Conservation (phyloP, 2,113 vertebrate genomes). For the Nannobrachium achirus region DNA sequence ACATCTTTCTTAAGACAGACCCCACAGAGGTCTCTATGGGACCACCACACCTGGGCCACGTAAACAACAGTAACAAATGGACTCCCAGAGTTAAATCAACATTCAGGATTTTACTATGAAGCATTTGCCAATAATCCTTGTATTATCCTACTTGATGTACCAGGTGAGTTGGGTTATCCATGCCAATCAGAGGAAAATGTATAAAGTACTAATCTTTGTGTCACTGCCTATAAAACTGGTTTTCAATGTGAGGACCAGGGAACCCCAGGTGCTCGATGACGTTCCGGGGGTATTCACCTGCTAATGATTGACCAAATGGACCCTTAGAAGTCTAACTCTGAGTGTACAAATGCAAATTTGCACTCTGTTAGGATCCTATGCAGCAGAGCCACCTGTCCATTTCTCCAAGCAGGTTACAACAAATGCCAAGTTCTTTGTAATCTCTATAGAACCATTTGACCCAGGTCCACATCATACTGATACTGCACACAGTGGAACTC, state of each 20-base stretch:
- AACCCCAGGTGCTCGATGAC: no score
- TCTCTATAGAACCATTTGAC: slow-evolving; percentile 28
- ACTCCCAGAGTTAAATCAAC: no score
- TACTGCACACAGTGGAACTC: slow-evolving; percentile 43
- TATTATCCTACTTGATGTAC: slow-evolving; percentile 15
- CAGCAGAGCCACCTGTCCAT: slow-evolving; percentile 7
- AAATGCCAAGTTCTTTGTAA: slow-evolving; percentile 19
- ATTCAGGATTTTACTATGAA: no score
- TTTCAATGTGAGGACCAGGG: no score
- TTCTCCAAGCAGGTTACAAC: slow-evolving; percentile 33
- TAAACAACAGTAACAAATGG: not conserved
- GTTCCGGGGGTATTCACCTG: no score
- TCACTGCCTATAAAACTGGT: no score
- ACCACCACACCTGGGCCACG: slow-evolving; percentile 41
- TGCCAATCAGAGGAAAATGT: not conserved
- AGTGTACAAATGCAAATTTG: no score
- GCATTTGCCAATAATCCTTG: not conserved
- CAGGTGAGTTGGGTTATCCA: not conserved
- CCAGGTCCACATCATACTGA: slow-evolving; percentile 36
- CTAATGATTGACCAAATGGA: no score
- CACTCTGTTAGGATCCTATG: no score
- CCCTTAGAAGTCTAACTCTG: no score
- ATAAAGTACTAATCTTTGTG: no score
- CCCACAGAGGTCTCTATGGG: slow-evolving; percentile 25
- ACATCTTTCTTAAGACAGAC: slow-evolving; percentile 24